Percentiles rank a stretch among this genome's conserved stretches.
phyloP scores from a whole-genome alignment of 2,113 vertebrate species.

The Hippocampus abdominalis region DNA sequence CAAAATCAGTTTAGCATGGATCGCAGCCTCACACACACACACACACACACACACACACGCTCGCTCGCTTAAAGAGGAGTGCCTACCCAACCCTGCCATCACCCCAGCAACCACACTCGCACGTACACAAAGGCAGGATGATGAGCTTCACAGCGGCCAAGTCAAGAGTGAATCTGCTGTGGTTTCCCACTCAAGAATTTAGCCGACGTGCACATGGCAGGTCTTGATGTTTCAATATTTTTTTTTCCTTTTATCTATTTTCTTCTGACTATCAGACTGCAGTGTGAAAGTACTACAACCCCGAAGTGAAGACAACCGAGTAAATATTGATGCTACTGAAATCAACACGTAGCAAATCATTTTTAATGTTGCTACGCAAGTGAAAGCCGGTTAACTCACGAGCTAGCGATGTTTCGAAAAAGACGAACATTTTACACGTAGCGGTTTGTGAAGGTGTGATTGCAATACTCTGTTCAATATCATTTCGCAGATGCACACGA shows the following conservation, averaged over 20 bases:
- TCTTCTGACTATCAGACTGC: neutral
- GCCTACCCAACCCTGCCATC: conserved; percentile 68
- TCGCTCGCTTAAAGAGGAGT: conserved; percentile 65
- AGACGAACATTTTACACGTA: too few species aligned
- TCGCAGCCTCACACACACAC: conserved; percentile 67
- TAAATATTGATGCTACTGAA: neutral
- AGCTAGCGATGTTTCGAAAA: neutral
- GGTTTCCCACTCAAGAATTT: conserved; percentile 38
- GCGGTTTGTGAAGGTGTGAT: neutral
- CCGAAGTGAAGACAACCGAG: neutral
- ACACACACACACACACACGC: conserved; percentile 25
- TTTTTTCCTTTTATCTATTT: too few species aligned
- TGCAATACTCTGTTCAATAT: neutral
- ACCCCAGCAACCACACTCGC: conserved; percentile 70
- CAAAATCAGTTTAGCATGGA: conserved; percentile 99
- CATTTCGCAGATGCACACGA: too few species aligned
- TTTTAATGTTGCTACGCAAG: neutral
- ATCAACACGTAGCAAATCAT: neutral
- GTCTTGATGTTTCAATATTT: neutral
- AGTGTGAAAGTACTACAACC: neutral
- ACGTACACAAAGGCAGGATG: conserved; percentile 59
- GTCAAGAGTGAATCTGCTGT: conserved; percentile 52
- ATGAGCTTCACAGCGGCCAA: conserved; percentile 52
- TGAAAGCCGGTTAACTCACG: neutral
- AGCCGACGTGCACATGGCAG: neutral